These are phyloP conservation scores for Ceratoteleas bidentatus DNA, from an alignment of 1,140 invertebrate genomes.

Conservation along the genomic window DNA sequence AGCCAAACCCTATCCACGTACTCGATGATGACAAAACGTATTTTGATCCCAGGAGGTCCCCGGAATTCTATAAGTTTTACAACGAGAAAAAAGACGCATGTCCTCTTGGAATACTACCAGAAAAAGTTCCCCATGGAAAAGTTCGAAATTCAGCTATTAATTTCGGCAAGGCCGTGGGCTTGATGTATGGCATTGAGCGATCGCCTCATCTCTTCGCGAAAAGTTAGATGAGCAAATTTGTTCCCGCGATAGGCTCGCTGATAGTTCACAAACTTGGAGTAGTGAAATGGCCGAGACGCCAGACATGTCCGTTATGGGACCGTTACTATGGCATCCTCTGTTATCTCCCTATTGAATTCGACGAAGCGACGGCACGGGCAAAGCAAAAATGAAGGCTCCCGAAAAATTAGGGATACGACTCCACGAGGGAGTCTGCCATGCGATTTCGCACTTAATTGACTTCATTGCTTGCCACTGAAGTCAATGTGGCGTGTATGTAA, in stretches of 20 bases:
- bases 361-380: constrained; percentile 1
- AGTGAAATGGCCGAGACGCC: constrained; percentile 64
- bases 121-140: constrained; percentile 73
- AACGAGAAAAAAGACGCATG: constrained; percentile 14
- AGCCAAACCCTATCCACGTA: not conserved
- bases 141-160: constrained; percentile 76
- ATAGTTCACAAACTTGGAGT: constrained; percentile 76
- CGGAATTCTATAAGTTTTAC: constrained; percentile 51
- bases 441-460: constrained; percentile 64
- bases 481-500: constrained; percentile 44
- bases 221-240: constrained; percentile 82
- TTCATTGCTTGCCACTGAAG: constrained; percentile 44
- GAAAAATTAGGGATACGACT: constrained; percentile 68
- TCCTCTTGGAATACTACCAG: constrained; percentile 38
- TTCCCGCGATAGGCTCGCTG: constrained; percentile 78
- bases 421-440: constrained; percentile 35
- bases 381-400: constrained; percentile 49
- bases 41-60: constrained; percentile 11
- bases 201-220: constrained; percentile 78
- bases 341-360: constrained; percentile 49
- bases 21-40: constrained; percentile 37
- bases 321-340: constrained; percentile 62
- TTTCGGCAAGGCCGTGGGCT: constrained; percentile 61
- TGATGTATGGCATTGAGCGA: constrained; percentile 77
- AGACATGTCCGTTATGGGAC: constrained; percentile 64